These are phyloP conservation scores for Butorides virescens DNA, from an alignment of 2,113 vertebrate species.

Conservation along the genomic window DNA sequence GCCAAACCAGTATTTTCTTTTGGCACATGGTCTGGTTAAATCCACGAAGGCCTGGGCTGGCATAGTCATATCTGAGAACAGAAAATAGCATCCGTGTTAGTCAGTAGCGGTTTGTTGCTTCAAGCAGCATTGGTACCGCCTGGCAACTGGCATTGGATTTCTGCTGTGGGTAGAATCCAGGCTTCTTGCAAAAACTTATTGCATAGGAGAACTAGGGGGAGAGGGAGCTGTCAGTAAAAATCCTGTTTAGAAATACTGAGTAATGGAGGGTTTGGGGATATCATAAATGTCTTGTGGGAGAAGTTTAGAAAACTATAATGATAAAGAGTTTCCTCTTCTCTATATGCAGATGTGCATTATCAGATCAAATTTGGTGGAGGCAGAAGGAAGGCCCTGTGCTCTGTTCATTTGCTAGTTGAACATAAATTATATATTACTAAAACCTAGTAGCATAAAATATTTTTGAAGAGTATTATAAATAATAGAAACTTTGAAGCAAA, in stretches of 20 bases:
- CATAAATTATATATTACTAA: neutral
- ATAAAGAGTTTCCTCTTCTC: neutral
- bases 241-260: neutral
- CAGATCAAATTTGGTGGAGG: neutral
- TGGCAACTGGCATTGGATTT: accelerated
- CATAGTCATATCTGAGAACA: neutral
- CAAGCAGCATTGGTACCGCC: neutral
- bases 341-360: accelerated
- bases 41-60: neutral
- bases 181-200: neutral
- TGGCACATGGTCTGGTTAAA: neutral
- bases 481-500: neutral
- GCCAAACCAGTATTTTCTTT: neutral
- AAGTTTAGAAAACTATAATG: neutral
- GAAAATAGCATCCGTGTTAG: accelerated
- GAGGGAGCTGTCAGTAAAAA: neutral
- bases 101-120: neutral
- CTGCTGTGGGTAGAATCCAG: neutral
- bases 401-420: neutral
- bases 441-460: neutral
- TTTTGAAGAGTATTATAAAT: neutral
- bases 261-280: neutral
- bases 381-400: neutral
- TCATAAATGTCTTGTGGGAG: neutral
- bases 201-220: accelerated